Percentiles rank a stretch among this genome's conserved stretches.
Evolutionary conservation across 2,888 invertebrate genomes (phyloP).

Genomic region (Volucella bombylans): DNA sequence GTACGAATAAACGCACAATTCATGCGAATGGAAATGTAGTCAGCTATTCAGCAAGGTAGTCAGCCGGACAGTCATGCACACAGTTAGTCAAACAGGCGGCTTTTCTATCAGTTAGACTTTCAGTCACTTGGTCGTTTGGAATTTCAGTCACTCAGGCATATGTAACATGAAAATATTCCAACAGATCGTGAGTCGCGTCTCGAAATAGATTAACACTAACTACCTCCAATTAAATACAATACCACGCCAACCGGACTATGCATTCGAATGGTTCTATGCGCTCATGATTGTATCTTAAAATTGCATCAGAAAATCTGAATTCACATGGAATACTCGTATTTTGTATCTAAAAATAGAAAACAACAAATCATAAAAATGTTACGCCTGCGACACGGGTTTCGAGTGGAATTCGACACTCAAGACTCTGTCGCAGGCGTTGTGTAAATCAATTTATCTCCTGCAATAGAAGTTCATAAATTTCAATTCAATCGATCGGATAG

Average conservation of each 20-base stretch:
- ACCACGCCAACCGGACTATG: constrained; percentile 40
- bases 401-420: constrained; percentile 32
- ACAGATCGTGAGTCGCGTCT: constrained; percentile 41
- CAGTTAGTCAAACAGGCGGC: no score
- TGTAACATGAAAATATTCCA: constrained; percentile 31
- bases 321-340: neutral
- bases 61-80: neutral
- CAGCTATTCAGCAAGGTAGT: no score
- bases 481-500: constrained; percentile 52
- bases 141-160: constrained; percentile 39
- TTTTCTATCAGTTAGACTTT: no score
- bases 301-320: constrained; percentile 51
- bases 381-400: constrained; percentile 12
- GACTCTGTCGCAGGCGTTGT: constrained; percentile 7
- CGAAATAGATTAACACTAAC: constrained; percentile 60
- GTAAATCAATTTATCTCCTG: constrained; percentile 62
- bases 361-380: neutral
- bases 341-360: constrained; percentile 24
- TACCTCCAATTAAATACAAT: constrained; percentile 66
- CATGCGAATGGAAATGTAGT: neutral
- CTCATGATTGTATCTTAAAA: neutral
- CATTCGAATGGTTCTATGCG: constrained; percentile 46
- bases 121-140: no score
- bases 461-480: constrained; percentile 51
- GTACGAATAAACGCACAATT: constrained; percentile 28